A percentile compares a stretch with the other conserved stretches of the same genome.
Evolutionary conservation across 2,888 invertebrate species (phyloP).

Genomic region (Euspilapteryx auroguttella): DNA sequence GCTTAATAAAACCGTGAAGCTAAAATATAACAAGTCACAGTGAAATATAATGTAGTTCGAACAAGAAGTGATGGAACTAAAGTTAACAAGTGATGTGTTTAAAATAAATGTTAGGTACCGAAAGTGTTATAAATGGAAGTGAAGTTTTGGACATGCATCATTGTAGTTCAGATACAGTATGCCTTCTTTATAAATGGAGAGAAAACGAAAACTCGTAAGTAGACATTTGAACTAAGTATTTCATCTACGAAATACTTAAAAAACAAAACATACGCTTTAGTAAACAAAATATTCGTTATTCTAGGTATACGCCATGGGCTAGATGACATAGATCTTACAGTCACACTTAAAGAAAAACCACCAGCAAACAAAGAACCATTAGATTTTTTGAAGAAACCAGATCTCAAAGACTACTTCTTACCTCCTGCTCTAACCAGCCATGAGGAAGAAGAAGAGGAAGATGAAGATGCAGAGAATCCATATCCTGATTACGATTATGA

Average conservation of each 20-base stretch:
- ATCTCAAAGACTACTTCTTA: constrained; percentile 30
- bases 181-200: constrained; percentile 23
- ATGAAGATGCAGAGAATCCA: constrained; percentile 30
- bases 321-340: constrained; percentile 10
- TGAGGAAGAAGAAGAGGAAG: constrained; percentile 41
- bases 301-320: constrained; percentile 19
- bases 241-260: constrained; percentile 2
- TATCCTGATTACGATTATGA: constrained; percentile 49
- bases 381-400: constrained; percentile 20
- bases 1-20: too few species aligned
- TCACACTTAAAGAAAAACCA: constrained; percentile 13
- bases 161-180: constrained; percentile 25
- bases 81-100: too few species aligned
- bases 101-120: too few species aligned
- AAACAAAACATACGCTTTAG: background rate
- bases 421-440: constrained; percentile 32
- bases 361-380: constrained; percentile 18
- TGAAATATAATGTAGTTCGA: too few species aligned
- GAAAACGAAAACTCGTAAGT: constrained; percentile 31
- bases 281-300: constrained; percentile 12
- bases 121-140: constrained; percentile 51
- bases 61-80: too few species aligned
- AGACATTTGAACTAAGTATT: constrained; percentile 2
- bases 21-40: too few species aligned
- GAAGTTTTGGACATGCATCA: constrained; percentile 33